A percentile compares a stretch with the other conserved stretches of the same genome.
Evolutionary conservation across 2,888 invertebrate species (phyloP).

Genomic region (Aphelenchoides bicaudatus): DNA sequence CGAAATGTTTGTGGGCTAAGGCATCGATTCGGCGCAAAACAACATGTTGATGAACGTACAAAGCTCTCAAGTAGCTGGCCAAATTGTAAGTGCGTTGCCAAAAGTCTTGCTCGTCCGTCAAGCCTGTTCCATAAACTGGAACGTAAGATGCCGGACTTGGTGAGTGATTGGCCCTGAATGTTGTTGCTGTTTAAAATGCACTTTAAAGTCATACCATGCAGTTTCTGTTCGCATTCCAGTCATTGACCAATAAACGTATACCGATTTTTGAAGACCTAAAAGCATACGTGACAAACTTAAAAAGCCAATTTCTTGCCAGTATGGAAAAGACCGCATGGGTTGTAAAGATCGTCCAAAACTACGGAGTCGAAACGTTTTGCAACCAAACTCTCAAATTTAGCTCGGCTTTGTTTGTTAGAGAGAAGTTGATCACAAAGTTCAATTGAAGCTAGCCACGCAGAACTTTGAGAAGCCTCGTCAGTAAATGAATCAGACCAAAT

Average conservation of each 20-base stretch:
- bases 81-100: conserved; percentile 50
- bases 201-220: too few relatives aligned
- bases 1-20: conserved; percentile 36
- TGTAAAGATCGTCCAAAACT: conserved; percentile 59
- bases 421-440: conserved; percentile 54
- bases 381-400: conserved; percentile 51
- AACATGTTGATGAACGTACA: conserved; percentile 59
- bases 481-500: conserved; percentile 37
- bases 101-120: conserved; percentile 56
- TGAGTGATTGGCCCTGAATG: conserved; percentile 54
- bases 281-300: neutral
- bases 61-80: conserved; percentile 47
- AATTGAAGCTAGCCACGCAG: conserved; percentile 53
- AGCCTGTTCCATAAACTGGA: conserved; percentile 59
- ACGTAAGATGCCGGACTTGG: conserved; percentile 59
- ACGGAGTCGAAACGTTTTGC: conserved; percentile 52
- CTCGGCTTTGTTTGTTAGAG: conserved; percentile 29
- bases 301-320: conserved; percentile 36
- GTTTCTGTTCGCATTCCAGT: conserved; percentile 58
- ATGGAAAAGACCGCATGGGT: conserved; percentile 58
- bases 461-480: conserved; percentile 33
- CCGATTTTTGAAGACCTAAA: conserved; percentile 36
- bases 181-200: too few relatives aligned
- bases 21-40: conserved; percentile 54
- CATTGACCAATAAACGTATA: conserved; percentile 59